Base-by-base conservation (phyloP, 2,888 invertebrate genomes). In the Patella caerulea region DNA sequence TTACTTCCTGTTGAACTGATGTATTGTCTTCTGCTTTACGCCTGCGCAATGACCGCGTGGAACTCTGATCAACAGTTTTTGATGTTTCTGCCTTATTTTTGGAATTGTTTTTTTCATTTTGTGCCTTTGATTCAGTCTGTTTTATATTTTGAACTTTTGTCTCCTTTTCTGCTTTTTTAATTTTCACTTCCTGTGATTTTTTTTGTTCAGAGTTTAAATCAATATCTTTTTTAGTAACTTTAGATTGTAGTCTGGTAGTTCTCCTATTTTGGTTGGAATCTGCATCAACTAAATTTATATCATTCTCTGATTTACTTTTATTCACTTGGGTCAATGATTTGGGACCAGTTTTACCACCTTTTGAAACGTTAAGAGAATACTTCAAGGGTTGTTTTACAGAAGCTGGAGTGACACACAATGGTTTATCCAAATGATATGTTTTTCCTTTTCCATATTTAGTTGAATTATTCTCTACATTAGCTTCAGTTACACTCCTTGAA, bases 121-220 rank as follows among this genome's bases (percentile, higher is more conserved):
- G 34, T 71, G 29, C 71, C 45, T 45, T 71, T 4, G 15, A 17
- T 71, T 71, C 71, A 34, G 71, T 34, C 4, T 24, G 15, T 71
- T 19, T 45, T 45, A 15, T 19, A 15, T 14, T 71, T 71, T 19
- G 29, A 45, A 24, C 45, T 71, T 71, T 29, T 45, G 34, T 17
- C 24, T 19, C 29, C 45, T 29, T 24, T 71, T 71, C 71, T 19
- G 29, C 71, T 71, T 71, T 71, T 71, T 71, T 34, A 34, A 45
- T 34, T 45, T 34, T 15, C 34, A 45, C 29, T 45, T 29, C 14
- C 45, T 24, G 14, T 45, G 9, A 1, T 0, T 9, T 45, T 7
- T 45, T 45, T 45, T 45, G 45, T 45, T 45, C 45, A 45, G 45
- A 45, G 9, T 45, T 9, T 45, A 45, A 45, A 45, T 45, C 45